Evolutionary conservation across 2,797 vertebrate genomes (phyloP), one percentile per base, ranked within the genome.

Genomic region (Poeciliopsis infans): DNA sequence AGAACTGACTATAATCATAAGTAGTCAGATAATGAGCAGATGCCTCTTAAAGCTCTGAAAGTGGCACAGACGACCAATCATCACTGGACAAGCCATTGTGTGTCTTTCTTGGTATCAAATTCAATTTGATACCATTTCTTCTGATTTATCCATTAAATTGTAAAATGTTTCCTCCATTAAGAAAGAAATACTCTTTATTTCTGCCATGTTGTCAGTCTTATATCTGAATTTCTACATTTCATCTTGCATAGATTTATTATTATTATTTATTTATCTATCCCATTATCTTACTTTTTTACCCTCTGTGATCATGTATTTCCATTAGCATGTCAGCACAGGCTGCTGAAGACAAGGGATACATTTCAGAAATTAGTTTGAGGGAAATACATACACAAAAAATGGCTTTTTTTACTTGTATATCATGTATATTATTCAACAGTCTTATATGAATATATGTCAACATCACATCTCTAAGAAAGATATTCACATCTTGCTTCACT

Each of bases 251-350:
- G 46, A 4, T 13, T 79, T 15, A 74, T 41, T 25, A 31, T 49
- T 49, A 20, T 23, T 2, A 51, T 51, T 51, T 23, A 66, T 74
- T 72, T 43, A 64, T 43, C 46, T 41, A 41, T 41, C 39, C 39
- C 39, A 76, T 70, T 77, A 75, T 3, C 16, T 2, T 79, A 13
- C 57, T 33, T 20, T 61, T 36, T 66, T 66, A 23, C 4, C 18
- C 20, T 51, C 20, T 23, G 20, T 51, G 49, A 51, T 51, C 7
- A 51, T 39, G 33, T 16, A 64, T 75, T 51, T 55, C 72, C 68
- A 88, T 86, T 86, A 85, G 86, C 81, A 79, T 86, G 74, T 66
- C 23, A 1, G 64, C 75, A 46, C 72, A 1, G 2, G 46, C 43
- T 79, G n/a, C 31, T 59, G 39, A 86, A 80, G 25, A 28, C n/a